phyloP scores from a whole-genome alignment of 2,888 invertebrate species.

The Dioctria rufipes region DNA sequence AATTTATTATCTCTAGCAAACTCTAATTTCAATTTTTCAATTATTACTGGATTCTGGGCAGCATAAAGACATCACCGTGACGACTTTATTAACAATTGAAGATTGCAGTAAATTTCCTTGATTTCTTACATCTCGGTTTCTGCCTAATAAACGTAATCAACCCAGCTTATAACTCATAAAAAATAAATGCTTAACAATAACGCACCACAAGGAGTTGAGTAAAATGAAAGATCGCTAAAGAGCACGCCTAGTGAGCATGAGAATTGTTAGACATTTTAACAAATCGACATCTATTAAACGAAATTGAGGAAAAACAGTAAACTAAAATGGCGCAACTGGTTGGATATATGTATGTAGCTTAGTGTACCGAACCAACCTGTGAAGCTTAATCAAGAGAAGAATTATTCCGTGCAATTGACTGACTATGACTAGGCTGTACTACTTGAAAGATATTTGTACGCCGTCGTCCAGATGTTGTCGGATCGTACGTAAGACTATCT shows the following conservation, averaged over 20 bases:
- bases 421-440: constrained; percentile 1
- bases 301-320: constrained; percentile 48
- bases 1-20: not conserved
- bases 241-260: constrained; percentile 35
- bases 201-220: constrained; percentile 4
- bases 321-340: constrained; percentile 41
- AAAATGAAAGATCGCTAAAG: constrained; percentile 33
- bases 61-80: constrained; percentile 39
- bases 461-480: constrained; percentile 15
- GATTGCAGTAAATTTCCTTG: constrained; percentile 33
- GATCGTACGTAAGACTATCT: not conserved
- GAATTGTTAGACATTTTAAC: constrained; percentile 47
- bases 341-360: not conserved
- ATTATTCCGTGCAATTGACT: constrained; percentile 17
- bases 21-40: constrained; percentile 15
- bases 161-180: constrained; percentile 24
- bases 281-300: constrained; percentile 49
- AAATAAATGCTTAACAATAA: constrained; percentile 37
- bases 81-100: constrained; percentile 18
- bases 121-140: constrained; percentile 15
- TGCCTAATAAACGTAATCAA: constrained; percentile 39
- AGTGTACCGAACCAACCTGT: not conserved
- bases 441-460: not conserved
- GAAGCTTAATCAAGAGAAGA: constrained; percentile 32
- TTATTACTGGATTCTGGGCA: constrained; percentile 6